Evolutionary conservation across 92 coral and sea anemone genomes (phyloP).

Genomic region (Siderastrea radians): DNA sequence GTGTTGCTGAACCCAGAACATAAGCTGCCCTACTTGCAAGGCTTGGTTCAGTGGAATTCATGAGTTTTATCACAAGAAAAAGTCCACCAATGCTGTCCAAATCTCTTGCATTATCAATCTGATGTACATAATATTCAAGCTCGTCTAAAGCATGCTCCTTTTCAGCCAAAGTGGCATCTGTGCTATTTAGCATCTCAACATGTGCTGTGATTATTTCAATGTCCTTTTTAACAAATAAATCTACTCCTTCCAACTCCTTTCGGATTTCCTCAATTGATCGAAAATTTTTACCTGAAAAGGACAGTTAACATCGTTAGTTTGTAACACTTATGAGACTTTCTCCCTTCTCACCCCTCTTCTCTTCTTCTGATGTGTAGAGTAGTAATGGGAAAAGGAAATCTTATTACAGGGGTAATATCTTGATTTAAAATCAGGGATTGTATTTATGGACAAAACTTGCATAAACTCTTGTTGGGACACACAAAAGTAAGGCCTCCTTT

Average conservation of each 20-base stretch:
- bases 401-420: too few relatives aligned
- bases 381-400: too few relatives aligned
- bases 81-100: constrained; percentile 91
- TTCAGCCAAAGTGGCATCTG: constrained; percentile 68
- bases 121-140: constrained; percentile 94
- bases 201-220: constrained; percentile 84
- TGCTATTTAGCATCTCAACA: constrained; percentile 72
- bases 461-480: too few relatives aligned
- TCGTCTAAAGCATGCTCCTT: constrained; percentile 85
- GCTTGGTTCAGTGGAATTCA: constrained; percentile 84
- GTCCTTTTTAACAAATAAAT: constrained; percentile 90
- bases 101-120: constrained; percentile 96
- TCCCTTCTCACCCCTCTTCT: too few relatives aligned
- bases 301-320: neutral
- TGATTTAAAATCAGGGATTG: too few relatives aligned
- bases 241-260: constrained; percentile 89
- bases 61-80: constrained; percentile 70
- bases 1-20: constrained; percentile 97
- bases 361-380: too few relatives aligned
- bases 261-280: constrained; percentile 91
- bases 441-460: too few relatives aligned
- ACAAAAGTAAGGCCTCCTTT: too few relatives aligned
- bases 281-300: constrained; percentile 66
- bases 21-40: constrained; percentile 76
- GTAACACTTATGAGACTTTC: too few relatives aligned